Evolutionary conservation across 2,888 invertebrate genomes (phyloP), one percentile per base, ranked within the genome.

Genomic region (Hybos culiciformis): DNA sequence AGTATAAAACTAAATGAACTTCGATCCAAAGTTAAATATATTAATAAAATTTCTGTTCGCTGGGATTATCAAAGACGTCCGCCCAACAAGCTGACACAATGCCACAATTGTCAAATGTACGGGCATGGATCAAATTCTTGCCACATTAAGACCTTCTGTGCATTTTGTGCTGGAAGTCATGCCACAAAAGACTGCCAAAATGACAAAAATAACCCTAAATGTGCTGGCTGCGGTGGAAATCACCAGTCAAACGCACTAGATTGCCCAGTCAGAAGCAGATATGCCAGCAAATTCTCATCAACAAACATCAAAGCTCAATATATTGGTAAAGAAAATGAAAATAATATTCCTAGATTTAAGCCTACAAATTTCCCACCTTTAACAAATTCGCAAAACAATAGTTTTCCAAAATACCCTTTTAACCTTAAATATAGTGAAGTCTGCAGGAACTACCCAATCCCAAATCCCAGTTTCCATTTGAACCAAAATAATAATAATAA

Each of bases 121-220:
- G 34, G 34, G 5, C 41, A 41, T 34, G 34, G 41, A 8, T 33
- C 41, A 7, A 23, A 19, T 14, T 18, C 29, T 29, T 42, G 41
- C 21, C 34, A 41, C 18, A 32, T 41, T 17, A 37, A 37, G 14
- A 41, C 36, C 20, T 41, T 41, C 19, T 41, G 41, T 36, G 41
- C 36, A 4, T n/a, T 24, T 20, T 42, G 42, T n/a, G 19, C 42
- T 18, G 36, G 41, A 6, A 36, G 19, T 5, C 26, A 26, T 21
- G 15, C 2, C 20, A 41, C 41, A 9, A 34, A 20, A 12, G 15
- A 31, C 15, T 31, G 31, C 15, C 9, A 12, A 12, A 15, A 4
- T n/a, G 7, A n/a, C 3, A n/a, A 5, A 12, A 15, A 6, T 31
- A 31, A 31, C 7, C 14, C 15, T 11, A 31, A 15, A 31, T 31